A percentile compares a stretch with the other conserved stretches of the same genome.
phyloP scores from a whole-genome alignment of 2,888 invertebrate species.

The Nomada ferruginata region DNA sequence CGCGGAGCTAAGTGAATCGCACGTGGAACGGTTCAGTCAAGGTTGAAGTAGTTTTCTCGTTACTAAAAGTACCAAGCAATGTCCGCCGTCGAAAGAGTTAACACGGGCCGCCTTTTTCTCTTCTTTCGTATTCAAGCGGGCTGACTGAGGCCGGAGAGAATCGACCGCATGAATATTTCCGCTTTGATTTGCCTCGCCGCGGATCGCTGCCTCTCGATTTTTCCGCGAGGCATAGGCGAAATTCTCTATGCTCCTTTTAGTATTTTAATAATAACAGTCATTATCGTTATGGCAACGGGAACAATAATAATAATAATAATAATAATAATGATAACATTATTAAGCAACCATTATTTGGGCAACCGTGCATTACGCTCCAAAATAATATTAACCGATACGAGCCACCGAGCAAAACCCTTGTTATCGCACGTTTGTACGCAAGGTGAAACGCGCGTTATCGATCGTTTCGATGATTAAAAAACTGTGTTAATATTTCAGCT shows the following conservation, averaged over 20 bases:
- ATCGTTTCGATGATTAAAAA: constrained; percentile 25
- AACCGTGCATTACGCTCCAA: too few species aligned
- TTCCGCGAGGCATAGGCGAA: background rate
- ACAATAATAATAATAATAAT: background rate
- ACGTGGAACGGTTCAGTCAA: constrained; percentile 25
- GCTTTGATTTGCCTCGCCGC: constrained; percentile 9
- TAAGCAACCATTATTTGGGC: too few species aligned
- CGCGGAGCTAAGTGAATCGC: constrained; percentile 56
- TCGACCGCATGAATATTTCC: constrained; percentile 33
- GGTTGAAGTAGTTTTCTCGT: constrained; percentile 59
- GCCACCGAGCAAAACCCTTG: background rate
- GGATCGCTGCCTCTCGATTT: background rate
- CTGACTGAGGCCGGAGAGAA: background rate
- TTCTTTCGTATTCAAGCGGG: constrained; percentile 51
- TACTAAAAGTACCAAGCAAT: constrained; percentile 43
- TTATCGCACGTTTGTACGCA: constrained; percentile 20
- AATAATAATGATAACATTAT: background rate
- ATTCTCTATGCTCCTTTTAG: too few species aligned
- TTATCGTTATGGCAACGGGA: background rate
- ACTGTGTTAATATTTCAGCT: constrained; percentile 30
- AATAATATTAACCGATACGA: background rate
- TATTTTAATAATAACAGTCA: too few species aligned
- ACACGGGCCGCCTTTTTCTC: constrained; percentile 40
- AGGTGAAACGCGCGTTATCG: constrained; percentile 11
- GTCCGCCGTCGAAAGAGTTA: constrained; percentile 46